Conservation (phyloP, 2,888 invertebrate species). For the Macrosiphum euphorbiae region DNA sequence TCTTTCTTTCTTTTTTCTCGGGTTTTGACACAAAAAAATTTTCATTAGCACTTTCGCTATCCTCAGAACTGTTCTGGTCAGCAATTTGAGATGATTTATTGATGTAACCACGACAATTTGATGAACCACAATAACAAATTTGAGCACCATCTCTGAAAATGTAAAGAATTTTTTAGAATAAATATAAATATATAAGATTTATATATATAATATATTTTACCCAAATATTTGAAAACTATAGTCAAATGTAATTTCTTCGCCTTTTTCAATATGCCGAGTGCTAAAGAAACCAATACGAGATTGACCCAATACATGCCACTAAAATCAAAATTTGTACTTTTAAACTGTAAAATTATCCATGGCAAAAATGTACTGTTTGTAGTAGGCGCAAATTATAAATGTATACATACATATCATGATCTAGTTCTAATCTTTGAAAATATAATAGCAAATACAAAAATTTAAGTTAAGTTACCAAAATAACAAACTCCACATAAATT, state of each 20-base stretch:
- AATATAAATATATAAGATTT: neutral
- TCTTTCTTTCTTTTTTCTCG: neutral
- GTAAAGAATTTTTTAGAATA: neutral
- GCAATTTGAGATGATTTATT: conserved; percentile 72
- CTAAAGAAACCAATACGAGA: conserved; percentile 97
- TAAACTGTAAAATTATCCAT: neutral
- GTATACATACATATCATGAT: neutral
- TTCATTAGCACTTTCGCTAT: conserved; percentile 74
- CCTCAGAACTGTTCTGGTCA: conserved; percentile 70
- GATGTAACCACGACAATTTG: conserved; percentile 94
- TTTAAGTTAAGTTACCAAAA: neutral
- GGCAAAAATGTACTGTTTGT: neutral
- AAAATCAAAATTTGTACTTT: conserved; percentile 66
- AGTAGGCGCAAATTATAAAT: neutral
- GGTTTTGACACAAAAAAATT: conserved; percentile 66
- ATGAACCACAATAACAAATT: conserved; percentile 92
- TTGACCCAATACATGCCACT: conserved; percentile 93
- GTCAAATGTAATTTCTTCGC: conserved; percentile 98
- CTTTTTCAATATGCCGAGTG: conserved; percentile 82
- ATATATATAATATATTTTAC: conserved; percentile 71
- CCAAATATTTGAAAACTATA: conserved; percentile 98
- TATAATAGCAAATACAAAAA: neutral
- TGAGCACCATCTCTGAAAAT: conserved; percentile 89
- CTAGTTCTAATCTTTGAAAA: neutral
- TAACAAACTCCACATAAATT: neutral